phyloP scores from a whole-genome alignment of 1,140 invertebrate species.

The Penaeus indicus region DNA sequence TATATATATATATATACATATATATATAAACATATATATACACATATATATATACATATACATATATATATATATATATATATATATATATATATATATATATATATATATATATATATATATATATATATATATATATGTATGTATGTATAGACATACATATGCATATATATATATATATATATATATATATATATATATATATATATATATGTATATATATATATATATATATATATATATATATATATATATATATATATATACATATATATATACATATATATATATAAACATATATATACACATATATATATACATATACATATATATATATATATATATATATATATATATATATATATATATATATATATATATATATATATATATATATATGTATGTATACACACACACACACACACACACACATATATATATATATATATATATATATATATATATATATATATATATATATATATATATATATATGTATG shows the following conservation, averaged over 20 bases:
- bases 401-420: too few relatives aligned
- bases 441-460: constrained; percentile 2
- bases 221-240: too few relatives aligned
- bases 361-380: background rate
- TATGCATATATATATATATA: background rate
- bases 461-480: background rate
- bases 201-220: constrained; percentile 19
- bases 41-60: background rate
- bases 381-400: constrained; percentile 11
- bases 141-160: too few relatives aligned
- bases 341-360: constrained; percentile 6
- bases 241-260: constrained; percentile 6
- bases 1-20: constrained; percentile 21
- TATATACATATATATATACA: background rate
- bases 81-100: background rate
- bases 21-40: constrained; percentile 17
- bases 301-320: too few relatives aligned
- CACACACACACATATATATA: too few relatives aligned
- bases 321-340: too few relatives aligned
- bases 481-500: constrained; percentile 11
- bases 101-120: constrained; percentile 20
- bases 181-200: constrained; percentile 3
- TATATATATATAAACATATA: constrained; percentile 33
- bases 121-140: background rate
- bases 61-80: background rate